Conservation (phyloP, 2,113 vertebrate genomes). For the Agelaius tricolor region DNA sequence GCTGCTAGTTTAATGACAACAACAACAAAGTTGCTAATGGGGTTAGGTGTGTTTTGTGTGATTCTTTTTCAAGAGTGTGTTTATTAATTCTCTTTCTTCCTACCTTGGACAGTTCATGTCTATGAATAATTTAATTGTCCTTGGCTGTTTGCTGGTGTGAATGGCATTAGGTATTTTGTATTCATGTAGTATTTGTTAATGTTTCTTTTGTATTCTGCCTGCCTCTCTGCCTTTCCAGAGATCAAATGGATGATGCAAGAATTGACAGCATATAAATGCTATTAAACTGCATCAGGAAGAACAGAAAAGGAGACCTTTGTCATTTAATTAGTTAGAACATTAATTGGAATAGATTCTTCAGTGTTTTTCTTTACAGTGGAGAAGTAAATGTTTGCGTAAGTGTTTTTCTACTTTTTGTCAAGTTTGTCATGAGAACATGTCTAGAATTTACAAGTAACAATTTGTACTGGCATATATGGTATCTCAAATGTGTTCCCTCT, state of each 20-base stretch:
- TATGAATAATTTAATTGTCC: conserved; percentile 62
- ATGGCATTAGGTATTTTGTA: conserved; percentile 2
- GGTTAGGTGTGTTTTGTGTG: neutral
- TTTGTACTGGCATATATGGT: neutral
- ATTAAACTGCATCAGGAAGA: conserved; percentile 26
- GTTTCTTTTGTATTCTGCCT: conserved; percentile 45
- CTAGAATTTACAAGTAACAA: neutral
- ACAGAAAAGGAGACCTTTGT: conserved; percentile 9
- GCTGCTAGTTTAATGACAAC: neutral
- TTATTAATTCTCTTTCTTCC: neutral
- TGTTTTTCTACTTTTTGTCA: neutral
- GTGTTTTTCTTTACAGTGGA: neutral
- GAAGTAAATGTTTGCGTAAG: neutral
- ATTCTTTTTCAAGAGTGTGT: neutral
- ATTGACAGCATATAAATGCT: conserved; percentile 40
- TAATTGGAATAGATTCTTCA: conserved; percentile 42
- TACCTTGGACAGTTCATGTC: conserved; percentile 57
- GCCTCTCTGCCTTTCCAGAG: neutral
- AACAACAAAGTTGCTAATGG: neutral
- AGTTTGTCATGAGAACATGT: neutral
- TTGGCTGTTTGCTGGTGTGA: conserved; percentile 13
- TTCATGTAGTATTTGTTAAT: conserved; percentile 24
- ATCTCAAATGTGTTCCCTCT: neutral
- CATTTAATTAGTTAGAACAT: conserved; percentile 18
- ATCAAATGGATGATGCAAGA: conserved; percentile 25